Conservation (phyloP, 92 coral and sea anemone species). For the Epizoanthus scotinus region DNA sequence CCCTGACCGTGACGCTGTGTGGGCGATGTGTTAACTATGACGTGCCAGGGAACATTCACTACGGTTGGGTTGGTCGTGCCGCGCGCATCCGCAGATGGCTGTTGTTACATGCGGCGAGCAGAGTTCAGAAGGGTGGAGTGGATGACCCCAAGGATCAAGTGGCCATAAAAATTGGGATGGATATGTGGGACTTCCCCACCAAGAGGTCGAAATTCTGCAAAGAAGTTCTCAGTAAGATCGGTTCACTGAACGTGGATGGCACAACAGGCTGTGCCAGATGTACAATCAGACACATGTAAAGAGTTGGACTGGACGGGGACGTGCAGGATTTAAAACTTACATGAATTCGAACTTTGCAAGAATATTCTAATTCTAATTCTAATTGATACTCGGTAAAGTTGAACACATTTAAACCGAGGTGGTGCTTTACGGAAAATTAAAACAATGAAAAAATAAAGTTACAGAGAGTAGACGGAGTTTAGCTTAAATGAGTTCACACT, state of each 20-base stretch:
- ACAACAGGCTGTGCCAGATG: neutral
- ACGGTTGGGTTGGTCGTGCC: constrained; percentile 53
- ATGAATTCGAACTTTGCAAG: too few species aligned
- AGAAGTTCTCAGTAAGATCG: constrained; percentile 1
- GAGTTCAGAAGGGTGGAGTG: constrained; percentile 54
- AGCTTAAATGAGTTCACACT: too few species aligned
- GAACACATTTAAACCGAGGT: too few species aligned
- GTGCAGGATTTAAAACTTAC: neutral
- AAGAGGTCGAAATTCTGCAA: constrained; percentile 19
- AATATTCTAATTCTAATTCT: too few species aligned
- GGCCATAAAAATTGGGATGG: constrained; percentile 56
- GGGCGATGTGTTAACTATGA: constrained; percentile 35
- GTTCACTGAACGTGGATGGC: constrained; percentile 21
- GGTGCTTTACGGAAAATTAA: too few species aligned
- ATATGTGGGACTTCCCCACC: constrained; percentile 29
- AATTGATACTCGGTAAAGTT: too few species aligned
- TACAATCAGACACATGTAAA: neutral
- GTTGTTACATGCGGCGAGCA: constrained; percentile 40
- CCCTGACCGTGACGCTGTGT: constrained; percentile 45
- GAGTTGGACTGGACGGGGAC: neutral
- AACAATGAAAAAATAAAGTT: too few species aligned
- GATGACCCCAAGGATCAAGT: constrained; percentile 53
- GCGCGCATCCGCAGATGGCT: constrained; percentile 44
- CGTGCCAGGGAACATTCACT: constrained; percentile 51
- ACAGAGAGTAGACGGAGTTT: too few species aligned